phyloP scores from a whole-genome alignment of 2,888 invertebrate species.

The Trypoxylon attenuatum region DNA sequence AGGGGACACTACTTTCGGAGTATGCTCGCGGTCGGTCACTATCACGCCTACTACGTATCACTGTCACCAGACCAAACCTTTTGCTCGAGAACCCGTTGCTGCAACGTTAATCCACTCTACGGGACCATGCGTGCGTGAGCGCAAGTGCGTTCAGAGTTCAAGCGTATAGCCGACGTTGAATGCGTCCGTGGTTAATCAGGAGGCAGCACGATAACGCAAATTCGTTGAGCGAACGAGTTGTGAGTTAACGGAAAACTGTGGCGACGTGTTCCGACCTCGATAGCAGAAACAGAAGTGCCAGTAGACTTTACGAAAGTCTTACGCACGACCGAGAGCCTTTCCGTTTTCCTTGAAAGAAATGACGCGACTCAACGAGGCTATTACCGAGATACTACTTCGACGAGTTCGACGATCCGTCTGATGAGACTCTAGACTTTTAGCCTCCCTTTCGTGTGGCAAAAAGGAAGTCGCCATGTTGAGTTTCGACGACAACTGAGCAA shows the following conservation, averaged over 20 bases:
- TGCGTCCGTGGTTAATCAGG: not conserved
- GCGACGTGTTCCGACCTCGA: not conserved
- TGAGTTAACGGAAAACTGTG: too few relatives aligned
- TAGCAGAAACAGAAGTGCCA: too few relatives aligned
- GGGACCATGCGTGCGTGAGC: not conserved
- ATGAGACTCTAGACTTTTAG: constrained; percentile 39
- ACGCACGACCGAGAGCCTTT: not conserved
- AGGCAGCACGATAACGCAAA: not conserved
- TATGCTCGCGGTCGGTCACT: too few relatives aligned
- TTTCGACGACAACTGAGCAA: constrained; percentile 52
- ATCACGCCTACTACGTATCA: too few relatives aligned
- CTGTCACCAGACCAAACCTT: too few relatives aligned
- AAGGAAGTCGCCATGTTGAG: constrained; percentile 61
- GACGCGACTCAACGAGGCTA: not conserved
- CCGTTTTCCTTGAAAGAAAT: not conserved
- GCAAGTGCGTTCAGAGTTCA: not conserved
- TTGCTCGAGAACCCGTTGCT: too few relatives aligned
- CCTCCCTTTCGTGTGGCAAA: constrained; percentile 42
- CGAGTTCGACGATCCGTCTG: constrained; percentile 37
- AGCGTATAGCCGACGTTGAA: not conserved
- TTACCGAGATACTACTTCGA: constrained; percentile 16
- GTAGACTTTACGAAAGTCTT: not conserved
- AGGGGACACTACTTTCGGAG: too few relatives aligned
- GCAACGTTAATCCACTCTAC: not conserved
- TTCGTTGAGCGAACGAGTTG: too few relatives aligned